These are phyloP conservation scores for Leucophenga maculata DNA, from an alignment of 2,888 invertebrate species.

Conservation along the genomic window DNA sequence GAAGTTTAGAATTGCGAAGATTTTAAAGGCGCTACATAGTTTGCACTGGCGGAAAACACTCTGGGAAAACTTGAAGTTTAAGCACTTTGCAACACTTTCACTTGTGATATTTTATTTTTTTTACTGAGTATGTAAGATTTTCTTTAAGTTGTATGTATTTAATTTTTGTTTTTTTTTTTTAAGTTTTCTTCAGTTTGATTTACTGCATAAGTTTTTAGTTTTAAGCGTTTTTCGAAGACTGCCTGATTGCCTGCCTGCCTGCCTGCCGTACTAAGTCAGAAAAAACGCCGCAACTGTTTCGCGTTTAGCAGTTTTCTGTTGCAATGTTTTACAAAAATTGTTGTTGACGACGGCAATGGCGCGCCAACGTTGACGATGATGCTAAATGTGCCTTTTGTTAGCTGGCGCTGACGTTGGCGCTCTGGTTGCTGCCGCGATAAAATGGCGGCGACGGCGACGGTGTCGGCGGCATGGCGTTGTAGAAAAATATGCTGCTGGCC, in stretches of 20 bases:
- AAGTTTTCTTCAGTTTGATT: constrained; percentile 43
- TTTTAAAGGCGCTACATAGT: not conserved
- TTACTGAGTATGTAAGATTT: not conserved
- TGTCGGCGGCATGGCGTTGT: constrained; percentile 33
- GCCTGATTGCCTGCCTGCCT: constrained; percentile 62
- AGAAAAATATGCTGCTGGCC: constrained; percentile 31
- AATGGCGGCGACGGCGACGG: constrained; percentile 38
- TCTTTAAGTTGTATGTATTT: constrained; percentile 23
- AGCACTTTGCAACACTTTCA: constrained; percentile 51
- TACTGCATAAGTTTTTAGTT: constrained; percentile 30
- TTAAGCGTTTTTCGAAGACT: constrained; percentile 59
- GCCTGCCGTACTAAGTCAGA: constrained; percentile 57
- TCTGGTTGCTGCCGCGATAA: constrained; percentile 34
- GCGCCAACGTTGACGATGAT: constrained; percentile 35
- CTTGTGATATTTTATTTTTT: constrained; percentile 31
- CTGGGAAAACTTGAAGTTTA: not conserved
- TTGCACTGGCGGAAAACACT: not conserved
- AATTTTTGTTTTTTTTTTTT: constrained; percentile 19
- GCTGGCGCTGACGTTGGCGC: constrained; percentile 46
- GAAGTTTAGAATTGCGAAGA: too few relatives aligned
- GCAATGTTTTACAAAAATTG: constrained; percentile 66
- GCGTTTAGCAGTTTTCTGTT: constrained; percentile 72
- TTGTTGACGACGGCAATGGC: constrained; percentile 62
- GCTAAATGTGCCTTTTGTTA: constrained; percentile 28
- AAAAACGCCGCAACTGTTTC: constrained; percentile 71